Conservation (phyloP, 1,140 invertebrate species). For the Drosophila insularis region DNA sequence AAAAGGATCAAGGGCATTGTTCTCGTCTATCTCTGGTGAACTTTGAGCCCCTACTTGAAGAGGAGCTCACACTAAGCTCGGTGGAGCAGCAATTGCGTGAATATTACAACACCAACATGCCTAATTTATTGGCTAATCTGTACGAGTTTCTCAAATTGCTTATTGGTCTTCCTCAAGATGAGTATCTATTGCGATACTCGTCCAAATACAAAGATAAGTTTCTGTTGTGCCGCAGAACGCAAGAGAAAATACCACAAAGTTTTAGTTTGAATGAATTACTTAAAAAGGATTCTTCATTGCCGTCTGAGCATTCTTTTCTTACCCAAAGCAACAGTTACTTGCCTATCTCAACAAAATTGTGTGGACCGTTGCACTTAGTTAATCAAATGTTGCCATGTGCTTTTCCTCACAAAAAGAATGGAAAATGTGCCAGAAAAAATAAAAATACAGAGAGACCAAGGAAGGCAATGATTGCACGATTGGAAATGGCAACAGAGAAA, state of each 20-base stretch:
- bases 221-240: slow-evolving; percentile 51
- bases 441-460: neutral
- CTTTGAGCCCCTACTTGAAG: slow-evolving; percentile 51
- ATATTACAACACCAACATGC: slow-evolving; percentile 49
- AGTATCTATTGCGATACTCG: slow-evolving; percentile 63
- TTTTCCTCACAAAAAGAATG: slow-evolving; percentile 39
- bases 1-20: slow-evolving; percentile 38
- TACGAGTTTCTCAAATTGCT: slow-evolving; percentile 66
- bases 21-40: slow-evolving; percentile 46
- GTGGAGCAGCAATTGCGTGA: slow-evolving; percentile 57
- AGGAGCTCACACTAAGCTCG: slow-evolving; percentile 37
- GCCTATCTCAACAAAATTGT: slow-evolving; percentile 51
- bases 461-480: neutral
- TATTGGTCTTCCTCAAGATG: slow-evolving; percentile 36
- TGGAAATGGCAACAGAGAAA: neutral
- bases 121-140: slow-evolving; percentile 49
- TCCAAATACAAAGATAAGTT: slow-evolving; percentile 64
- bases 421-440: neutral
- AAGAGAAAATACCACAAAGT: slow-evolving; percentile 37
- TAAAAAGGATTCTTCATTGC: neutral
- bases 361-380: slow-evolving; percentile 55
- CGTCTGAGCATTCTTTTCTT: slow-evolving; percentile 52
- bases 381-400: slow-evolving; percentile 55
- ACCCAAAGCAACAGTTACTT: slow-evolving; percentile 48
- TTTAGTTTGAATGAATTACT: slow-evolving; percentile 51